Evolutionary conservation across 2,113 vertebrate genomes (phyloP).

Genomic region (Zeus faber): DNA sequence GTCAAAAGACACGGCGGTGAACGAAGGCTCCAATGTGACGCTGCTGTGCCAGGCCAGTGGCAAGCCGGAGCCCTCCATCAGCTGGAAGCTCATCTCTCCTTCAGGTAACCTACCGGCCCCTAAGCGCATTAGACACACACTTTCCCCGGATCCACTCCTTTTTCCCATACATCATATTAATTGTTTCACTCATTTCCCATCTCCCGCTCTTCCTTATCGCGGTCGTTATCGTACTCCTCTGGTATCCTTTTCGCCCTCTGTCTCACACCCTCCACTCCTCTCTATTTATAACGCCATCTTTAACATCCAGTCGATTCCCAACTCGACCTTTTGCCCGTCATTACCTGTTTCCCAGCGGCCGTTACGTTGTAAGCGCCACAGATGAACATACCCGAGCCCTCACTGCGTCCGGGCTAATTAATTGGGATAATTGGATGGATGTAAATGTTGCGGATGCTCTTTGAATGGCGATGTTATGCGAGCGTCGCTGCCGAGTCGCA

Average conservation of each 20-base stretch:
- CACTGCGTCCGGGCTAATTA: constrained; percentile 56
- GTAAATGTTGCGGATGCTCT: constrained; percentile 47
- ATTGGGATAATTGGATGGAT: constrained; percentile 56
- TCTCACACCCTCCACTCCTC: neutral
- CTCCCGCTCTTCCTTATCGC: neutral
- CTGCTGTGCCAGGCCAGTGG: constrained; percentile 77
- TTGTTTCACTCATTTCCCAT: neutral
- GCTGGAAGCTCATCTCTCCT: constrained; percentile 73
- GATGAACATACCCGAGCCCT: constrained; percentile 44
- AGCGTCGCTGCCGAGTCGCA: neutral
- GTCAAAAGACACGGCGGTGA: constrained; percentile 72
- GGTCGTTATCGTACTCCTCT: neutral
- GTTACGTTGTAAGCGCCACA: constrained; percentile 38
- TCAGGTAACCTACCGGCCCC: constrained; percentile 56
- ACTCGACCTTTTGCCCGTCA: constrained; percentile 42
- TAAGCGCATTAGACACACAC: neutral
- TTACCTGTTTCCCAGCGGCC: constrained; percentile 50
- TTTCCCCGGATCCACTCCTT: neutral
- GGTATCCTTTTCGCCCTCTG: neutral
- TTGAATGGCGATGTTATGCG: constrained; percentile 40
- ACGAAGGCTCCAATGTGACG: constrained; percentile 78
- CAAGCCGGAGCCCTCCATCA: constrained; percentile 76
- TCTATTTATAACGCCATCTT: constrained; percentile 29
- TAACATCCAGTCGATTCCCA: constrained; percentile 49
- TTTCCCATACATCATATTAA: neutral